These are phyloP conservation scores for Watsonalla binaria DNA, from an alignment of 2,888 invertebrate genomes.

Conservation along the genomic window DNA sequence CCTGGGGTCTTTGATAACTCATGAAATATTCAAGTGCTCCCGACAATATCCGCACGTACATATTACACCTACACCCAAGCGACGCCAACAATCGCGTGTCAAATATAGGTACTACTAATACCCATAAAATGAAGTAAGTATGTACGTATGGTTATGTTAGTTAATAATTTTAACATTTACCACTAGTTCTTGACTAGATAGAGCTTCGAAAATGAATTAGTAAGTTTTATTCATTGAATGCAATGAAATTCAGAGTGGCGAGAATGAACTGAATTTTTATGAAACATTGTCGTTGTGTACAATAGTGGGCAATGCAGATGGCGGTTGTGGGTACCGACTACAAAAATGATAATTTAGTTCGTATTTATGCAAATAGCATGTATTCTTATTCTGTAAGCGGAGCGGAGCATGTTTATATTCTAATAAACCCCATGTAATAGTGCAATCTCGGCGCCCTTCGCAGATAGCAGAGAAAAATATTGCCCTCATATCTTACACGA, in stretches of 20 bases:
- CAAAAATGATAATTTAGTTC: constrained; percentile 26
- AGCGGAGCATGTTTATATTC: constrained; percentile 25
- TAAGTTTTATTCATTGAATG: too few relatives aligned
- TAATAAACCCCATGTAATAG: constrained; percentile 49
- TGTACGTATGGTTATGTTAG: too few relatives aligned
- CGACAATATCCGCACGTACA: constrained; percentile 32
- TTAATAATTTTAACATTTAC: too few relatives aligned
- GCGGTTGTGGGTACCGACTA: constrained; percentile 1
- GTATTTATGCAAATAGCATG: constrained; percentile 29
- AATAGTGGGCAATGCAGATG: constrained; percentile 6
- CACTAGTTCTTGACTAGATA: too few relatives aligned
- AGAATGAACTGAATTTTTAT: constrained; percentile 20
- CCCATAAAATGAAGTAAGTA: too few relatives aligned
- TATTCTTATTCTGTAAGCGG: constrained; percentile 17
- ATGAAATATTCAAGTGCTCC: constrained; percentile 65
- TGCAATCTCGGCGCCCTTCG: constrained; percentile 56
- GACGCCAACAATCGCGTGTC: neutral
- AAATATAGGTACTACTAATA: neutral
- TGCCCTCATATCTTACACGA: constrained; percentile 53
- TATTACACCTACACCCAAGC: constrained; percentile 4
- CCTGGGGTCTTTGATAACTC: constrained; percentile 58
- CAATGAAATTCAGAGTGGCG: constrained; percentile 3
- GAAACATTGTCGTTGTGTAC: constrained; percentile 8
- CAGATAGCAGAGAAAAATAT: constrained; percentile 60
- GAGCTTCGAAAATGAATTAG: too few relatives aligned